Evolutionary conservation across 2,113 vertebrate genomes (phyloP).

Genomic region (Platysternon megacephalum): DNA sequence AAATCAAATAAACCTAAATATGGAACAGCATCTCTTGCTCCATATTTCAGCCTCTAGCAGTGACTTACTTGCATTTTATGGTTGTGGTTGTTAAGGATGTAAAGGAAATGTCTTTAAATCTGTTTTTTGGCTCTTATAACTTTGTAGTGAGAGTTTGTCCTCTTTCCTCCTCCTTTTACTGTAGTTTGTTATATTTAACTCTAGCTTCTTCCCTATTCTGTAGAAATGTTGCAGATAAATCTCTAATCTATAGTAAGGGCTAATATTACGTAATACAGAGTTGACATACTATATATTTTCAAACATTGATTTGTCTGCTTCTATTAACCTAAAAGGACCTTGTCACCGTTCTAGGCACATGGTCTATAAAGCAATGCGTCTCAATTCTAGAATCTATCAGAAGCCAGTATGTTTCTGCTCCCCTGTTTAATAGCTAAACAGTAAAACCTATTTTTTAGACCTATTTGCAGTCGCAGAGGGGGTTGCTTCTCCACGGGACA

Average conservation of each 20-base stretch:
- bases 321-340: rapidly evolving
- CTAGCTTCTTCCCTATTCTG: not conserved
- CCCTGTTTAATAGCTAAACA: not conserved
- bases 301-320: not conserved
- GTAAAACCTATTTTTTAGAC: slow-evolving; percentile 78
- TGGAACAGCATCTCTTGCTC: not conserved
- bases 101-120: not conserved
- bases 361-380: not conserved
- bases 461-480: slow-evolving; percentile 87
- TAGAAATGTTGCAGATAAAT: not conserved
- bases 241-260: not conserved
- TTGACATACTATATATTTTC: not conserved
- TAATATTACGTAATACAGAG: not conserved
- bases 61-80: not conserved
- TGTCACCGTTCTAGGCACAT: not conserved
- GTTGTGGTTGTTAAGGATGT: not conserved
- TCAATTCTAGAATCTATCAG: not conserved
- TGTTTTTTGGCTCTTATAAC: not conserved
- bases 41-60: not conserved
- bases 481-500: slow-evolving; percentile 91
- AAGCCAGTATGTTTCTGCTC: not conserved
- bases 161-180: not conserved
- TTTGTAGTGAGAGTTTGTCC: not conserved
- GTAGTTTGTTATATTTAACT: not conserved
- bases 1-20: not conserved